Percentiles rank a stretch among this genome's conserved stretches.
Conservation (phyloP, 2,888 invertebrate genomes). For the Carpatolechia fugitivella region DNA sequence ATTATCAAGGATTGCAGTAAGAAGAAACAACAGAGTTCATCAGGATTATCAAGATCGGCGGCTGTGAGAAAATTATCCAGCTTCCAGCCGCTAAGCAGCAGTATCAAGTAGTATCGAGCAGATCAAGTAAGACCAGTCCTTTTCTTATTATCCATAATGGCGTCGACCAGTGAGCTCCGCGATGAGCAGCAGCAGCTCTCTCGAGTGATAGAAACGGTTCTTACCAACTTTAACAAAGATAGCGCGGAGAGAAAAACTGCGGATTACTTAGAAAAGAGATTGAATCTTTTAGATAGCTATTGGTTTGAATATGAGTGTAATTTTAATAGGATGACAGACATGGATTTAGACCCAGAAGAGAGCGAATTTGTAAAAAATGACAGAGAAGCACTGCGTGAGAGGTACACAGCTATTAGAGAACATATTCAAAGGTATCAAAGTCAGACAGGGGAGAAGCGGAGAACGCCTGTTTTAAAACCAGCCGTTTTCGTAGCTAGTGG, state of each 20-base stretch:
- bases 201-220: conserved; percentile 7
- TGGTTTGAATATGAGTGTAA: not conserved
- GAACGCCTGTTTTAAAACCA: no score
- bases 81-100: not conserved
- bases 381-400: not conserved
- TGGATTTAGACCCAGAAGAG: not conserved
- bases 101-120: not conserved
- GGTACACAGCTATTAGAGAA: not conserved
- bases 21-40: not conserved
- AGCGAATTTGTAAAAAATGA: not conserved
- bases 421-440: not conserved
- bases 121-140: not conserved
- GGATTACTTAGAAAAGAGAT: not conserved
- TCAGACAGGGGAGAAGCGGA: not conserved
- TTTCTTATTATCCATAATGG: not conserved
- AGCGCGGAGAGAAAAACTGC: conserved; percentile 9
- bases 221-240: conserved; percentile 14
- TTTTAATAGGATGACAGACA: not conserved
- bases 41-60: no score
- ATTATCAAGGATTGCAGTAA: not conserved
- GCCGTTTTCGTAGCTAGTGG: not conserved
- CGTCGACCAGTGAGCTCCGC: not conserved
- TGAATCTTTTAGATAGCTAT: not conserved
- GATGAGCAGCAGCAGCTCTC: not conserved
- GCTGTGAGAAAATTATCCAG: no score